Base-by-base conservation (phyloP, 2,888 invertebrate species). In the Cheilosia urbana region DNA sequence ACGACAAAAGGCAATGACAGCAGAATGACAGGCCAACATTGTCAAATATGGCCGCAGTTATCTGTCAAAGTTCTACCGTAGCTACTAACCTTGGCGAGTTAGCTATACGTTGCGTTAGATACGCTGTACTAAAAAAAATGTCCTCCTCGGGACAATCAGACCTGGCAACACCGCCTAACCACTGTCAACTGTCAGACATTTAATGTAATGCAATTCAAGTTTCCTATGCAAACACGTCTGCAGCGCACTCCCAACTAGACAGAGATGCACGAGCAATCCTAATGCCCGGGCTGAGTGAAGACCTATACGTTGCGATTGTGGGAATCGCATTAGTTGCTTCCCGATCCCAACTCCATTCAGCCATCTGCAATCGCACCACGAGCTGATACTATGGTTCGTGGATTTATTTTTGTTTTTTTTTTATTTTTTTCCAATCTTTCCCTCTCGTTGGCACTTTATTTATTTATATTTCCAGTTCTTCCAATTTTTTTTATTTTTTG, bases 381-480 rank as follows among this genome's bases (percentile, higher is more conserved):
- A 45, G 53, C 34, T 17, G 42, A 40, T 71, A 76, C 72, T 66
- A 63, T 76, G 84, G 58, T 65, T 71, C n/a, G 71, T 81, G 76
- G 53, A 57, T 27, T 30, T 30, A 27, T 27, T 27, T 27, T 27
- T 27, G 11, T 34, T 34, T 30, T 9, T 30, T 66, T 62, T 60
- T 60, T 45, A 13, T 37, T 72, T 66, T 42, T 62, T 45, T 51
- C 40, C 71, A 76, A 76, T 81, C 81, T 72, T 71, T 81, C 45
- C 42, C 81, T 72, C 57, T 76, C 57, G 69, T 72, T 85, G 85
- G 76, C 80, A 85, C 76, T 76, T 85, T 85, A 72, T 81, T 81
- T 85, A 81, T 85, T 81, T 85, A 81, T 81, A 55, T 69, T 68
- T 81, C 11, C 65, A 55, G 21, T 63, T 84, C 27, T 27, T 27